Conservation (phyloP, 2,797 vertebrate species). For the Sarcophilus harrisii region DNA sequence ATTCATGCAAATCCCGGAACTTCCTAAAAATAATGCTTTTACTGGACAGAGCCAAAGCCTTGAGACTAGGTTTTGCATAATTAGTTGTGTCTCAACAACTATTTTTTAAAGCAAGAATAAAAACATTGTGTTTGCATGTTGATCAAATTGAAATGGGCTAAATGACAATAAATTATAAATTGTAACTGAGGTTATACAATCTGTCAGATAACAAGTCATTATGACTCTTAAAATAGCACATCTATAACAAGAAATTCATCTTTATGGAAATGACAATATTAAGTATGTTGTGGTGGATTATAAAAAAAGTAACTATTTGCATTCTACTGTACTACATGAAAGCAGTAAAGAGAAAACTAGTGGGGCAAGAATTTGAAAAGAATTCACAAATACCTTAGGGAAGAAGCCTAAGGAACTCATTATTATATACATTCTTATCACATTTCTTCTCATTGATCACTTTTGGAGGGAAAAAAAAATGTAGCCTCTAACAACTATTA, state of each 20-base stretch:
- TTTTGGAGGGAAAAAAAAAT: constrained; percentile 46
- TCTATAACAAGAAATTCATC: constrained; percentile 69
- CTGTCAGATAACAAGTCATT: constrained; percentile 60
- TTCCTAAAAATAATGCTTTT: constrained; percentile 75
- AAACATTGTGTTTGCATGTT: constrained; percentile 53
- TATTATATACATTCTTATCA: constrained; percentile 65
- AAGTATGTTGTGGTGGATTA: constrained; percentile 69
- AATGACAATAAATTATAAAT: constrained; percentile 65
- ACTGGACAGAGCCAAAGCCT: constrained; percentile 65
- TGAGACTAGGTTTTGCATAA: constrained; percentile 53
- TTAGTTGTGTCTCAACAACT: constrained; percentile 54
- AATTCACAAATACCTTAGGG: constrained; percentile 64
- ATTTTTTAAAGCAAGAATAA: constrained; percentile 69
- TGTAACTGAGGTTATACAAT: constrained; percentile 55
- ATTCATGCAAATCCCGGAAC: constrained; percentile 65
- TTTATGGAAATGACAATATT: constrained; percentile 55
- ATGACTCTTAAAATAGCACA: constrained; percentile 67
- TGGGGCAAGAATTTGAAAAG: constrained; percentile 63
- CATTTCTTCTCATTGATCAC: constrained; percentile 73
- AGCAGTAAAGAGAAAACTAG: constrained; percentile 15
- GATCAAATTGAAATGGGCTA: constrained; percentile 67
- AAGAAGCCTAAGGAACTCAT: constrained; percentile 64
- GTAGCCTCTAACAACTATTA: constrained; percentile 71
- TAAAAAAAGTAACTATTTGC: constrained; percentile 73
- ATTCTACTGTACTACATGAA: constrained; percentile 46